These are phyloP conservation scores for Nettapus auritus DNA, from an alignment of 2,113 vertebrate species.

Conservation along the genomic window DNA sequence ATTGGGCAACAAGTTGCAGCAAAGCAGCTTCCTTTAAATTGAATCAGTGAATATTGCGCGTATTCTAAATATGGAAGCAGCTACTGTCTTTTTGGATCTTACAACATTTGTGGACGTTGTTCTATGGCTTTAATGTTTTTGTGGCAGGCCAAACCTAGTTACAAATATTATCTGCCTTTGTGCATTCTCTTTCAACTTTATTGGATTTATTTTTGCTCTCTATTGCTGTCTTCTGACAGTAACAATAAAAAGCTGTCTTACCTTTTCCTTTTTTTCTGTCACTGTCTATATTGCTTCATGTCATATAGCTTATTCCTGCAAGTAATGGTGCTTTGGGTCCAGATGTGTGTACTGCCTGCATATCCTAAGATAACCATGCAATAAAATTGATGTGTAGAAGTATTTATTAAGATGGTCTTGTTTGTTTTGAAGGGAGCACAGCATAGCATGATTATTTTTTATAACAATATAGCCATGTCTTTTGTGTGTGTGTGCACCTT, in stretches of 20 bases:
- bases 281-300: not conserved
- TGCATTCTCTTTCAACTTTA: not conserved
- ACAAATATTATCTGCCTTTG: not conserved
- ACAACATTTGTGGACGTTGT: not conserved
- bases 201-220: not conserved
- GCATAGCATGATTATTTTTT: not conserved
- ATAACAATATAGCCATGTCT: not conserved
- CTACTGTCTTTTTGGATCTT: not conserved
- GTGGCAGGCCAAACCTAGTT: not conserved
- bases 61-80: not conserved
- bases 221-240: not conserved
- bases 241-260: not conserved
- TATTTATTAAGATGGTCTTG: not conserved
- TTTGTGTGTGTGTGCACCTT: not conserved
- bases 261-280: not conserved
- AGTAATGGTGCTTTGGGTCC: not conserved
- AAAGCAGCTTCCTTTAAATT: slow-evolving; percentile 43
- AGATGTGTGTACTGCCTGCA: not conserved
- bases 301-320: not conserved
- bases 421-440: not conserved
- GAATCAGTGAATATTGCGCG: not conserved
- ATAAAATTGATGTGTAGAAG: not conserved
- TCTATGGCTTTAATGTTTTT: not conserved
- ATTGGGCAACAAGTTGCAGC: slow-evolving; percentile 27
- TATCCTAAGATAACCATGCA: not conserved